A percentile compares a stretch with the other conserved stretches of the same genome.
Evolutionary conservation across 2,888 invertebrate species (phyloP).

Genomic region (Eumerus sabulonum): DNA sequence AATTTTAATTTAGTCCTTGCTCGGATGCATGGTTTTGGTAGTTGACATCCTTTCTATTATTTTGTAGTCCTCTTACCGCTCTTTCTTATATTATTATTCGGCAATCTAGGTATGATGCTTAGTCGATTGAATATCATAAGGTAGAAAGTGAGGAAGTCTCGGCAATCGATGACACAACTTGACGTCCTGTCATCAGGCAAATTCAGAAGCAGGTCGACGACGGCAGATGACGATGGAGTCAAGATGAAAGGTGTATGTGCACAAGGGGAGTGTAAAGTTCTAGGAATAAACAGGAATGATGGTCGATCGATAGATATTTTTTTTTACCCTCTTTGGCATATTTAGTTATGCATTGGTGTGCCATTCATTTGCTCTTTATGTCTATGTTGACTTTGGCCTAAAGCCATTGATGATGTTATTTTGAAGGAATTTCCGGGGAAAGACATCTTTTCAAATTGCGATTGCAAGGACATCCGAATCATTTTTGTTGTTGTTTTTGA

Average conservation of each 20-base stretch:
- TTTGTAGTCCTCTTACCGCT: conserved; percentile 16
- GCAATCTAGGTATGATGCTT: conserved; percentile 41
- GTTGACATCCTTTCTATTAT: conserved; percentile 43
- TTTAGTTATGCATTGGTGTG: too few species aligned
- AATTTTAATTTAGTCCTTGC: conserved; percentile 33
- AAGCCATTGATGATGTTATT: conserved; percentile 55
- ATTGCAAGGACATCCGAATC: conserved; percentile 18
- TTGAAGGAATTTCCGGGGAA: conserved; percentile 25
- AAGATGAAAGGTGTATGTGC: too few species aligned
- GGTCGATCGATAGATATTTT: too few species aligned
- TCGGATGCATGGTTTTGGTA: conserved; percentile 16
- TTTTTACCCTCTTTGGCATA: too few species aligned
- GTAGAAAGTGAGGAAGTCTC: conserved; percentile 28
- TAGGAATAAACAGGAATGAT: too few species aligned
- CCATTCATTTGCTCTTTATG: conserved; percentile 15
- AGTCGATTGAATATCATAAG: conserved; percentile 44
- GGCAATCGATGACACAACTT: conserved; percentile 34
- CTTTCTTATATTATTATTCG: conserved; percentile 4
- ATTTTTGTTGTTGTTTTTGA: conserved; percentile 28
- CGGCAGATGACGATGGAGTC: not conserved
- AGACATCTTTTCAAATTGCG: conserved; percentile 11
- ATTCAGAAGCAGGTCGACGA: conserved; percentile 6
- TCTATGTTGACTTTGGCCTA: conserved; percentile 50
- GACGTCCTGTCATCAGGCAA: conserved; percentile 35
- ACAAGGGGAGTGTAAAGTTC: too few species aligned